Evolutionary conservation across 2,797 vertebrate genomes (phyloP), one percentile per base, ranked within the genome.

Genomic region (Merluccius polli): DNA sequence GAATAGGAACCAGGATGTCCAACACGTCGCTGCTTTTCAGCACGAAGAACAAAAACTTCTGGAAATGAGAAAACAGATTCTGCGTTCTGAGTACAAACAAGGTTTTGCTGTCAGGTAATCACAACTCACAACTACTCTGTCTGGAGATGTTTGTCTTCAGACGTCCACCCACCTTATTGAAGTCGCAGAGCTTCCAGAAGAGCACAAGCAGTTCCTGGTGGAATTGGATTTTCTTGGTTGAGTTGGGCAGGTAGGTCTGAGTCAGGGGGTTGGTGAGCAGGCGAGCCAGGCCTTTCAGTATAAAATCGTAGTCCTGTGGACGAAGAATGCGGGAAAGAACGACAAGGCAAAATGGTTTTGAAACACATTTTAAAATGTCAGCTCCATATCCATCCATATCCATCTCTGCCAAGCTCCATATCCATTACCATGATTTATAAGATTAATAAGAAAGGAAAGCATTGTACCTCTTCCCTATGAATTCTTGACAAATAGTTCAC

Each of bases 21-120:
- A 99, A 83, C 44, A 98, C 98, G 12, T 99, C 97, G 0, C 97
- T 99, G 89, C 97, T 99, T 93, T 99, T 99, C 91, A 99, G 92
- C 78, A 99, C 98, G 82, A 98, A 99, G 89, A 99, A 99, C 77
- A 99, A 94, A 91, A 99, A 99, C 92, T 99, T 99, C 98, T 99
- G 87, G 63, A 87, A 21, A 72, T 75, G 4, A n/a, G n/a, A 6
- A 69, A 69, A 30, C 11, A 31, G 12, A 69, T 1, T 15, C 5
- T 1, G 29, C 67, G n/a, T n/a, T n/a, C n/a, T 32, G 4, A 30
- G 67, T n/a, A 24, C 59, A 27, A 65, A 12, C 59, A 65, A 8
- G 52, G 1, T 59, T 59, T 0, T 16, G 52, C 24, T 7, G 7
- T 7, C 52, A 59, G 52, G 21, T n/a, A 10, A n/a, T 24, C 52